Evolutionary conservation across 1,140 invertebrate species (phyloP).

Genomic region (Brachionus manjavacas): DNA sequence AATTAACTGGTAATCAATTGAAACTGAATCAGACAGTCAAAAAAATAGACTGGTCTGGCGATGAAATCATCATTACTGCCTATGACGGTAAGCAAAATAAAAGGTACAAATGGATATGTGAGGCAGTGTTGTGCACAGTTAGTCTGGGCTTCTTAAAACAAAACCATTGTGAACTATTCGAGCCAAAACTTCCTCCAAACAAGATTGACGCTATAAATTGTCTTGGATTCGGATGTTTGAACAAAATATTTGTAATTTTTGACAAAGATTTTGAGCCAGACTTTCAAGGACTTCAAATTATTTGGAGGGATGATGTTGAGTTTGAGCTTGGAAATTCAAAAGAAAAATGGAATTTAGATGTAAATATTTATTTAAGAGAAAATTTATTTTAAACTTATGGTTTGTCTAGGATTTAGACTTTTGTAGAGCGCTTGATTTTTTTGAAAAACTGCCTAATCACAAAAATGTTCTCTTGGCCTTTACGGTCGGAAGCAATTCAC

Average conservation of each 20-base stretch:
- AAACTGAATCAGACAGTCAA: neutral
- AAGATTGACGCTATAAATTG: constrained; percentile 8
- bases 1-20: neutral
- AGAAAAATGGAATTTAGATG: constrained; percentile 32
- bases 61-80: neutral
- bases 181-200: neutral
- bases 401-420: neutral
- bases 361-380: neutral
- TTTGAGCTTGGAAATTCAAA: neutral
- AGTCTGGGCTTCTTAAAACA: neutral
- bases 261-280: neutral
- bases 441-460: constrained; percentile 26
- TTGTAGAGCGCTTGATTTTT: constrained; percentile 27
- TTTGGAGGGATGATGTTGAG: neutral
- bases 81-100: neutral
- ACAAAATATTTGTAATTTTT: constrained; percentile 37
- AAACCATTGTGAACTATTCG: neutral
- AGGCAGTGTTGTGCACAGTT: neutral
- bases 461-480: constrained; percentile 13
- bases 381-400: neutral
- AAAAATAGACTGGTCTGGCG: constrained; percentile 5
- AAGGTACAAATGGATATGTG: neutral
- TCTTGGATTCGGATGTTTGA: neutral
- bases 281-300: constrained; percentile 23
- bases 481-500: constrained; percentile 1